These are phyloP conservation scores for Zootermopsis nevadensis DNA, from an alignment of 2,888 invertebrate species.

Conservation along the genomic window DNA sequence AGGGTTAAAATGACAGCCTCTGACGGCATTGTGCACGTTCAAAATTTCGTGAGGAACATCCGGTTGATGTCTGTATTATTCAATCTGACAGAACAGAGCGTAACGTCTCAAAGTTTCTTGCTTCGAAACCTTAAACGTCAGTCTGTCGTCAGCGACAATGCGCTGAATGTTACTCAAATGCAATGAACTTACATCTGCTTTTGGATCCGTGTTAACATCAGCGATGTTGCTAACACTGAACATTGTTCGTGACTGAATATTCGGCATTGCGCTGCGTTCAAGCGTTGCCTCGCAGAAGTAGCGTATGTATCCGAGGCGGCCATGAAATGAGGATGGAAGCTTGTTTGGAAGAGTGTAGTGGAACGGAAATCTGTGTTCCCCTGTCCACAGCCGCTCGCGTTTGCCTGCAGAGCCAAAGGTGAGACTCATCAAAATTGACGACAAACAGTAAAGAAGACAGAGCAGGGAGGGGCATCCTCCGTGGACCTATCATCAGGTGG, in stretches of 20 bases:
- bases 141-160: no score
- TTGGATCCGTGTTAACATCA: conserved; percentile 58
- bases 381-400: conserved; percentile 56
- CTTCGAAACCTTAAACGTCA: no score
- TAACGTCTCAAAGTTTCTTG: no score
- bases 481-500: no score
- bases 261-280: conserved; percentile 55
- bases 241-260: conserved; percentile 54
- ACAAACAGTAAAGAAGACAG: neutral
- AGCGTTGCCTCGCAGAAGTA: conserved; percentile 58
- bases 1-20: no score
- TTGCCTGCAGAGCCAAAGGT: conserved; percentile 54
- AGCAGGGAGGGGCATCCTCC: no score
- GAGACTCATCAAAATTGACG: neutral
- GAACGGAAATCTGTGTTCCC: conserved; percentile 56
- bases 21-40: no score
- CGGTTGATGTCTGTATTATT: no score
- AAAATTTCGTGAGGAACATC: no score
- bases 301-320: conserved; percentile 57
- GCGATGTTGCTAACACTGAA: conserved; percentile 57
- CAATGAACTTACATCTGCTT: conserved; percentile 55
- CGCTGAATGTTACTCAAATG: no score
- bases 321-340: conserved; percentile 57
- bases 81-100: no score
- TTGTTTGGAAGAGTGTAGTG: conserved; percentile 56